Base-by-base conservation (phyloP, 2,113 vertebrate species). In the Gobiocypris rarus region DNA sequence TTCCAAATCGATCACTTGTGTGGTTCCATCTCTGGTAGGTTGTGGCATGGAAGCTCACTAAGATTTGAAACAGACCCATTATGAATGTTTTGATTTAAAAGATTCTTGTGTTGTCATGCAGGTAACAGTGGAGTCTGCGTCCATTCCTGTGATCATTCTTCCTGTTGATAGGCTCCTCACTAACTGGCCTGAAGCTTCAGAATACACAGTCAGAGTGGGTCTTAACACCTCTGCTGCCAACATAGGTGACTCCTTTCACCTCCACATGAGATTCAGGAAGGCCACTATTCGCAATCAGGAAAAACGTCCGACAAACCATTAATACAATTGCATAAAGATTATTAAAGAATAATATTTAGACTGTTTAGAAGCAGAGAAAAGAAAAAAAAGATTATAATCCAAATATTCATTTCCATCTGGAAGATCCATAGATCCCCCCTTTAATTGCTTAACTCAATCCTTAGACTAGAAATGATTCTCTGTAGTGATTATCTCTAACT, bases 121-220 rank as follows among this genome's bases (percentile, higher is more conserved):
- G 81, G 81, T 86, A 69, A 74, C 28, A 2, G 85, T 86, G 17
- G 65, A 79, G 50, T 17, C 85, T 24, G 63, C 50, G 11, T 45
- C 61, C 3, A 4, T 13, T 24, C 74, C 79, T 31, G 24, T 65
- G 17, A 19, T 82, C n/a, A 54, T 17, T 41, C 11, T 26, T 45
- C 84, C 84, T 9, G 74, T 69, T 52, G 61, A 80, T 19, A 54
- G 69, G 41, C 22, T 74, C 50, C 83, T 86, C 4, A 83, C 85
- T 45, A 86, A 67, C 85, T 84, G 78, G 77, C 87, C 70, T 15
- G 43, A 58, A 45, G 50, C 24, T 34, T 34, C 50, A 9, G 75
- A 77, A 58, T 77, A 82, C 56, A 63, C 17, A 13, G 45, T 86
- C 43, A 81, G 17, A 26, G 85, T 86, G 28, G 45, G 80, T 71